phyloP scores from a whole-genome alignment of 1,140 invertebrate species.

The Rhopalosiphum padi region DNA sequence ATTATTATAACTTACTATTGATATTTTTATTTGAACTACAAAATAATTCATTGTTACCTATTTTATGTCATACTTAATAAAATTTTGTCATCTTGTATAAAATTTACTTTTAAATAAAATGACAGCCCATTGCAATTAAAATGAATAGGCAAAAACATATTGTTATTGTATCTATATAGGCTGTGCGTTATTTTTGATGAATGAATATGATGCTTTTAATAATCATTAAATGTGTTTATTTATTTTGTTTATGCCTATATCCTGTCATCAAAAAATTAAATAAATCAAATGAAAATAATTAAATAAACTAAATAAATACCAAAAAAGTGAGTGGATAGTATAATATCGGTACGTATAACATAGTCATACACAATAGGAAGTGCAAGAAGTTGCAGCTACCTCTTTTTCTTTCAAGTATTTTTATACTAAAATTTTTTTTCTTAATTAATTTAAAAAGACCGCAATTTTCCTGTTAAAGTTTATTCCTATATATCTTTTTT shows the following conservation, averaged over 20 bases:
- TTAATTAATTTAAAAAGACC: too few relatives aligned
- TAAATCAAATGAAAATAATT: too few relatives aligned
- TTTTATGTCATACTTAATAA: conserved; percentile 23
- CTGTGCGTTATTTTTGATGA: conserved; percentile 55
- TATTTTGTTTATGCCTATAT: not conserved
- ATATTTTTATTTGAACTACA: conserved; percentile 48
- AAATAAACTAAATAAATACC: not conserved
- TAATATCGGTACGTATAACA: too few relatives aligned
- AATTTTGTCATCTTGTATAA: conserved; percentile 51
- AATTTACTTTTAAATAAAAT: conserved; percentile 48
- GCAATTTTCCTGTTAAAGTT: too few relatives aligned
- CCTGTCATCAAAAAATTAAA: not conserved
- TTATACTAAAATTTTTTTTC: too few relatives aligned
- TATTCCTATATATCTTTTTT: too few relatives aligned
- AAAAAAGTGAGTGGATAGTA: not conserved
- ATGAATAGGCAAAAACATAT: conserved; percentile 52
- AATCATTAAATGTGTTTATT: conserved; percentile 38
- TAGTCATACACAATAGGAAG: too few relatives aligned
- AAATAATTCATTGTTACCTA: conserved; percentile 52
- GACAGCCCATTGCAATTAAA: conserved; percentile 29
- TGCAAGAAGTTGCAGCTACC: too few relatives aligned
- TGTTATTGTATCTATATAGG: conserved; percentile 51
- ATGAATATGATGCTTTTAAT: conserved; percentile 55
- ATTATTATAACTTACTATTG: conserved; percentile 42
- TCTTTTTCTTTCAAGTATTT: too few relatives aligned